These are phyloP conservation scores for Netelia fuscicornis DNA, from an alignment of 2,888 invertebrate genomes.

Conservation along the genomic window DNA sequence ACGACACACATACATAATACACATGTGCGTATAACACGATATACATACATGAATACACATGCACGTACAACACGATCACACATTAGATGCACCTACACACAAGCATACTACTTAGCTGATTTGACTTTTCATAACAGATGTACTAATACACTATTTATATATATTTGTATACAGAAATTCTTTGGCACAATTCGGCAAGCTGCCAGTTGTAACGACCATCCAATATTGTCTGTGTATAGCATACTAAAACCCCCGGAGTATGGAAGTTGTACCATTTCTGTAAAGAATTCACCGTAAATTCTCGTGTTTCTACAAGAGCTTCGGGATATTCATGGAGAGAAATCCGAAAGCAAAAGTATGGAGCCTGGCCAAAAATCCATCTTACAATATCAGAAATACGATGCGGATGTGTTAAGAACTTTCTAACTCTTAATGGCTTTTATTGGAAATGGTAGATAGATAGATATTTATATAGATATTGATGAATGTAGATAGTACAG, in stretches of 20 bases:
- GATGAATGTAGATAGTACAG: no score
- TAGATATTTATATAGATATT: no score
- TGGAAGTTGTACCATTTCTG: slow-evolving; percentile 68
- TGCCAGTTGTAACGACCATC: slow-evolving; percentile 58
- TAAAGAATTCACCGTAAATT: neutral
- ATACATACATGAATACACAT: neutral
- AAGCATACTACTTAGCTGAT: no score
- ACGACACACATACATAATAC: no score
- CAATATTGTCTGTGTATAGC: slow-evolving; percentile 63
- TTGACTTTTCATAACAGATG: neutral
- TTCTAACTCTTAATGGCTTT: no score
- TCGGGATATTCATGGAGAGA: neutral
- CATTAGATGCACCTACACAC: no score
- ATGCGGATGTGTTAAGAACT: neutral
- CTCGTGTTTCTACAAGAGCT: neutral
- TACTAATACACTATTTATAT: neutral
- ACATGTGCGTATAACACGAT: no score
- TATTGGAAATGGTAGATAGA: no score
- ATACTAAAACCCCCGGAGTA: slow-evolving; percentile 54
- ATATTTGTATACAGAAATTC: slow-evolving; percentile 48
- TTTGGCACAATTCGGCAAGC: slow-evolving; percentile 61
- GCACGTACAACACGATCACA: no score
- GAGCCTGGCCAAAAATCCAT: no score
- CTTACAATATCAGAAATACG: neutral
- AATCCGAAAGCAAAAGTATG: no score